A percentile compares a stretch with the other conserved stretches of the same genome.
phyloP scores from a whole-genome alignment of 2,888 invertebrate species.

The Temnothorax rugatulus region DNA sequence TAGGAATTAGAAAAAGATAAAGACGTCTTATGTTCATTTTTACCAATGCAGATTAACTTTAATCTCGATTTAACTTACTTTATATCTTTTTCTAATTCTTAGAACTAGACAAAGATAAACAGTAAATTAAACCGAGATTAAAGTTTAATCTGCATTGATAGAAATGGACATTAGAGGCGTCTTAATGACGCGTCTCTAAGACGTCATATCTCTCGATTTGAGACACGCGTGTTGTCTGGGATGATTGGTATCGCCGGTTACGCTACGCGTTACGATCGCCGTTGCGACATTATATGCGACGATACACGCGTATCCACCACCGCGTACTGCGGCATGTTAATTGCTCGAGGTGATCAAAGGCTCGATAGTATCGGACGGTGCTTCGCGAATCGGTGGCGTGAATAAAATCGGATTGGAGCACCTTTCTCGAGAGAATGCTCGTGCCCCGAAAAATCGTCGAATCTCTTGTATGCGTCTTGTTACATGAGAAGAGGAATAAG shows the following conservation, averaged over 20 bases:
- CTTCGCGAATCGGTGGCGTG: not conserved
- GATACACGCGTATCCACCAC: not conserved
- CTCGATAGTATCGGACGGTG: not conserved
- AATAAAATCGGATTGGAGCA: conserved; percentile 3
- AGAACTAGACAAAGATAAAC: too few species aligned
- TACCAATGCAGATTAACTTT: too few species aligned
- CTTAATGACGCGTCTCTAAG: too few species aligned
- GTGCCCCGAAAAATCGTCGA: conserved; percentile 11
- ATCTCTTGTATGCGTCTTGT: conserved; percentile 1
- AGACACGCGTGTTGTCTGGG: too few species aligned
- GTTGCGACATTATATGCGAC: conserved; percentile 17
- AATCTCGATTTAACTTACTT: too few species aligned
- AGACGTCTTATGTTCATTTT: too few species aligned
- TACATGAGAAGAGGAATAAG: conserved; percentile 11
- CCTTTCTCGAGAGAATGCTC: not conserved
- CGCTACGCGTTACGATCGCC: not conserved
- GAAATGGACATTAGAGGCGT: too few species aligned
- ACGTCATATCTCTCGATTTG: too few species aligned
- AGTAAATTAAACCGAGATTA: too few species aligned
- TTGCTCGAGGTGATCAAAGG: conserved; percentile 27
- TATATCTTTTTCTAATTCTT: too few species aligned
- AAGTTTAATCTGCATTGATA: too few species aligned
- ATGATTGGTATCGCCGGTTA: conserved; percentile 20
- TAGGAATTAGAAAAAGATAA: too few species aligned
- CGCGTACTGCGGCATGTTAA: conserved; percentile 40